Evolutionary conservation across 1,140 invertebrate species (phyloP).

Genomic region (Apis florea): DNA sequence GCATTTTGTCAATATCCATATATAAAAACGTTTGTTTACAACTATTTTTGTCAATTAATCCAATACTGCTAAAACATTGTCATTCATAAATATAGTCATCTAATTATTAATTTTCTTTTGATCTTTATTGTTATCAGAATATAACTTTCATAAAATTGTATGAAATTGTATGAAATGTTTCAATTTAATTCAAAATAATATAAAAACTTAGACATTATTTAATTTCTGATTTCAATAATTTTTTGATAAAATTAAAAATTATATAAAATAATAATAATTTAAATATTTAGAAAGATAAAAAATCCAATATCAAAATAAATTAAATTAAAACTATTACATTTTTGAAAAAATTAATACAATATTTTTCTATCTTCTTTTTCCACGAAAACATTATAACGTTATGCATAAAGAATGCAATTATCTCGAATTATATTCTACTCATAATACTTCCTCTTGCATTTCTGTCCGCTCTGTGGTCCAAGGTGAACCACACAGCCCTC

Average conservation of each 20-base stretch:
- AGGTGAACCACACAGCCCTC: conserved; percentile 37
- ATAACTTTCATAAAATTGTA: conserved; percentile 28
- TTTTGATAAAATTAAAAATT: too few relatives aligned
- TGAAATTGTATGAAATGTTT: background rate
- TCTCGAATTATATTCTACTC: background rate
- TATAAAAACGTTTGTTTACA: conserved; percentile 12
- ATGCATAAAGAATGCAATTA: background rate
- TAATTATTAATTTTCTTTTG: conserved; percentile 53
- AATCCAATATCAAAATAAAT: too few relatives aligned
- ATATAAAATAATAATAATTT: too few relatives aligned
- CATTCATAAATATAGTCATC: conserved; percentile 33
- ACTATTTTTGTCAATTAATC: conserved; percentile 42
- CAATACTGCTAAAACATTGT: background rate
- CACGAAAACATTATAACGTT: background rate
- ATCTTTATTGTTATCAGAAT: conserved; percentile 15
- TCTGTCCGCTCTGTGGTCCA: conserved; percentile 19
- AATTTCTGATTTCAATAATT: too few relatives aligned
- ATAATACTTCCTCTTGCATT: background rate
- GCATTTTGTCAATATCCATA: conserved; percentile 21
- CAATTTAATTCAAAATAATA: too few relatives aligned
- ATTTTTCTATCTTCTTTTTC: background rate
- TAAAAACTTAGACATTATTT: too few relatives aligned
- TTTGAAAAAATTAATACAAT: background rate
- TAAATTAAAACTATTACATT: background rate
- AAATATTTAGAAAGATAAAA: too few relatives aligned